Conservation (phyloP, 1,140 invertebrate genomes). For the Sycobia sp. region DNA sequence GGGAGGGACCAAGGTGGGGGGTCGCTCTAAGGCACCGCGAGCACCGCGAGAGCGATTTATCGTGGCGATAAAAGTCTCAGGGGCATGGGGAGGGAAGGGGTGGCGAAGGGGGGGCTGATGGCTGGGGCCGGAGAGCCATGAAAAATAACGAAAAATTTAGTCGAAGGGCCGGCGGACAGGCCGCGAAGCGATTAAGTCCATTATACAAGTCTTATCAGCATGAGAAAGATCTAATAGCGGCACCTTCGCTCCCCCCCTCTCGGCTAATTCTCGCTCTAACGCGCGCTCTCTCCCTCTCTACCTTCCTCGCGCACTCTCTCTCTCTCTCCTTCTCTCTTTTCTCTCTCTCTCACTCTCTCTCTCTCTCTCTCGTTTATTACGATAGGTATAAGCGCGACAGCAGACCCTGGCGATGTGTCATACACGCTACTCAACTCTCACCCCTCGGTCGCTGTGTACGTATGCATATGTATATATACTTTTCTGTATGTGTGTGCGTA, state of each 20-base stretch:
- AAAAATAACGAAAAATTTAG: constrained; percentile 62
- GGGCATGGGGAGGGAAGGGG: neutral
- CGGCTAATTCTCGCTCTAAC: constrained; percentile 48
- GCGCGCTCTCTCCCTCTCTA: constrained; percentile 19
- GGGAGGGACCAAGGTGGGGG: neutral
- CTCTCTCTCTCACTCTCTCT: constrained; percentile 43
- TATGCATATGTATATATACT: neutral
- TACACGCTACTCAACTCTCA: constrained; percentile 47
- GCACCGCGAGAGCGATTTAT: no score
- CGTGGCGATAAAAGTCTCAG: no score
- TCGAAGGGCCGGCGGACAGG: constrained; percentile 40
- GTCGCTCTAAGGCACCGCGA: no score
- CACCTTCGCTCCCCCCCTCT: constrained; percentile 37
- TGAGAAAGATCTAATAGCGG: constrained; percentile 61
- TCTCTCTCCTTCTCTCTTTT: constrained; percentile 40
- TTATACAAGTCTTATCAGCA: constrained; percentile 57
- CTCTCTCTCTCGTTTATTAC: constrained; percentile 1
- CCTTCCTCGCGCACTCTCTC: constrained; percentile 17
- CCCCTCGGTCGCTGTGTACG: neutral
- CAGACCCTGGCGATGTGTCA: constrained; percentile 54
- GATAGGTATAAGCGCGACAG: neutral
- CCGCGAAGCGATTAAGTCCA: constrained; percentile 59
- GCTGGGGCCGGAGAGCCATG: constrained; percentile 48
- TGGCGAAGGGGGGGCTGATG: constrained; percentile 36
- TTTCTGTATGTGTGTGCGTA: no score